Base-by-base conservation (phyloP, 2,888 invertebrate genomes). In the Hirudinaria manillensis region DNA sequence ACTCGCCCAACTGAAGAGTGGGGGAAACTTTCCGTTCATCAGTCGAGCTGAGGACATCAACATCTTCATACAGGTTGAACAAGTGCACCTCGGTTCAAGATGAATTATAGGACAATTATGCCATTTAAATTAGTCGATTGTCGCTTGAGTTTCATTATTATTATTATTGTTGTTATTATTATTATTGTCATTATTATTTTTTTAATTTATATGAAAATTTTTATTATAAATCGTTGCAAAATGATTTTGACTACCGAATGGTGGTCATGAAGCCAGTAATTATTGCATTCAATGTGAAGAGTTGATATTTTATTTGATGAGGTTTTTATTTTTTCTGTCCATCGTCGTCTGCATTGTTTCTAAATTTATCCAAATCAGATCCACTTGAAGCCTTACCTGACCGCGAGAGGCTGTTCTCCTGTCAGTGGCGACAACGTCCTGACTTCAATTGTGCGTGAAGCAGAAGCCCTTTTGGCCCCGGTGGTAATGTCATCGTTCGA, bases 1-100 rank as follows among this genome's bases (percentile, higher is more conserved):
- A 86, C 84, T 92, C 78, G 94, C 93, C 0, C 93, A 93, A 85
- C 86, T 94, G 70, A 94, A 94, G 84, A 90, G 89, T 78, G 94
- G 94, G 0, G 93, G 94, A 6, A 93, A 93, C 86, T 94, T 94
- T 85, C 94, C 94, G 0, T 94, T 93, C 83, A 87, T 94, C 77
- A 93, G 93, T 84, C 88, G 93, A 81, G 90, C 91, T 84, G 91
- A 91, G 81, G 94, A 94, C 88, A 93, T 93, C 73, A 93, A 93
- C 86, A 87, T 94, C 79, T 92, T 93, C 88, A 88, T 94, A 83
- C 89, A 92, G 89, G 93, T 93, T 55, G 55, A 24, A 1, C 45
- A 45, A 16, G 10, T 16, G 10, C 70, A 21, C 34, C 32, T 66
- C 24, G n/a, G 65, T 65, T 21, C 7, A 29, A 27, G 66, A 16